phyloP scores from a whole-genome alignment of 2,888 invertebrate species.

The Ptychoptera contaminata region DNA sequence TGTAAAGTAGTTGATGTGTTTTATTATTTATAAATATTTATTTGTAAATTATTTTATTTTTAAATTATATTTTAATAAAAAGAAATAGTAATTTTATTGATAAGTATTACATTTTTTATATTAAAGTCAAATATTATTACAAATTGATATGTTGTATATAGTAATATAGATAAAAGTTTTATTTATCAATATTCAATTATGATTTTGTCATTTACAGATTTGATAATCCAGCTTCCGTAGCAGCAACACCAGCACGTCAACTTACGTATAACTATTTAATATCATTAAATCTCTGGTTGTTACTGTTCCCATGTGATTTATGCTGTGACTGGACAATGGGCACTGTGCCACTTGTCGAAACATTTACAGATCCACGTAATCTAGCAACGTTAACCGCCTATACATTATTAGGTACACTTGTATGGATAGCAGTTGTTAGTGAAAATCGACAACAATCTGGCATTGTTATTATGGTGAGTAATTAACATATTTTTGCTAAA shows the following conservation, averaged over 20 bases:
- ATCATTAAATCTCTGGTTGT: constrained; percentile 77
- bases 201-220: constrained; percentile 41
- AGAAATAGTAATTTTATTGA: no score
- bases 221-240: constrained; percentile 92
- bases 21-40: no score
- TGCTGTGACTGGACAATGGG: constrained; percentile 99
- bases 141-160: not conserved
- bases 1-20: no score
- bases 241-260: constrained; percentile 67
- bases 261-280: constrained; percentile 87
- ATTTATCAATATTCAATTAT: constrained; percentile 3
- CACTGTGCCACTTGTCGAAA: constrained; percentile 71
- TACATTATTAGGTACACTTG: constrained; percentile 39
- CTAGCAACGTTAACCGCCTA: constrained; percentile 59
- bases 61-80: no score
- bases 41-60: no score
- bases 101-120: no score
- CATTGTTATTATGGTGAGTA: constrained; percentile 48
- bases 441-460: constrained; percentile 46
- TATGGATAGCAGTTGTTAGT: constrained; percentile 36
- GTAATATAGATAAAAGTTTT: not conserved
- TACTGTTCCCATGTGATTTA: constrained; percentile 74
- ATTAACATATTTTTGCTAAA: not conserved
- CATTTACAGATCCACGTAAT: constrained; percentile 67
- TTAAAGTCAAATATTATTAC: no score